A percentile compares a stretch with the other conserved stretches of the same genome.
phyloP scores from a whole-genome alignment of 2,797 vertebrate species.

The Thaleichthys pacificus region DNA sequence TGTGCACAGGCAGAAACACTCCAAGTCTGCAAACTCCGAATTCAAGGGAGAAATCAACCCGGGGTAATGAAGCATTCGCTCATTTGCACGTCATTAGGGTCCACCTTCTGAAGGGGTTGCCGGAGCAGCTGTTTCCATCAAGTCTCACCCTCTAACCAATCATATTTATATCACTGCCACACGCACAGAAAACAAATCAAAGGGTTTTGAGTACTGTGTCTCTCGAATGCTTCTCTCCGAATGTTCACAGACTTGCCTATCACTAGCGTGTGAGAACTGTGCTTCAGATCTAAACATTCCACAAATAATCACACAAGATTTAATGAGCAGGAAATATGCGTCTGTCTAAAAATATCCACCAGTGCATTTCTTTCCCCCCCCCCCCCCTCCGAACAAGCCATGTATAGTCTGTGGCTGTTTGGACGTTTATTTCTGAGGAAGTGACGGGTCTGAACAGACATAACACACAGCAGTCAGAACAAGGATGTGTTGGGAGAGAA shows the following conservation, averaged over 20 bases:
- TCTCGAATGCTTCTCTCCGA: neutral
- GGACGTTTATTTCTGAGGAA: constrained; percentile 17
- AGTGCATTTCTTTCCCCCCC: constrained; percentile 30
- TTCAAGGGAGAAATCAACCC: no score
- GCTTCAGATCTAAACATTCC: constrained; percentile 20
- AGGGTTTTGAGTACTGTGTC: no score
- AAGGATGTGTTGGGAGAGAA: neutral
- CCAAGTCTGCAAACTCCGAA: no score
- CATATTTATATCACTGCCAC: no score
- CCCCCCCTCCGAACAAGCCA: constrained; percentile 29
- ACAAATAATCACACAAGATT: constrained; percentile 46
- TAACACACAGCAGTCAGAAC: constrained; percentile 1
- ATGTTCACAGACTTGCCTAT: neutral
- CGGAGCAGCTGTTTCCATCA: no score
- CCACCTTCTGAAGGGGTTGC: no score
- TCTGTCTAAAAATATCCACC: constrained; percentile 51
- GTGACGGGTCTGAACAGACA: constrained; percentile 23
- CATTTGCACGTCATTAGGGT: no score
- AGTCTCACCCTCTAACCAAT: no score
- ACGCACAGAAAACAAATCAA: no score
- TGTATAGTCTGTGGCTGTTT: constrained; percentile 12
- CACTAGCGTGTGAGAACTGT: neutral
- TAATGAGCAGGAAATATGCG: constrained; percentile 54
- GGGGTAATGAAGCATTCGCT: no score
- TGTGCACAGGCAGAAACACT: neutral